Percentiles rank a stretch among this genome's conserved stretches.
phyloP scores from a whole-genome alignment of 1,140 invertebrate species.

The Cydia strobilella region DNA sequence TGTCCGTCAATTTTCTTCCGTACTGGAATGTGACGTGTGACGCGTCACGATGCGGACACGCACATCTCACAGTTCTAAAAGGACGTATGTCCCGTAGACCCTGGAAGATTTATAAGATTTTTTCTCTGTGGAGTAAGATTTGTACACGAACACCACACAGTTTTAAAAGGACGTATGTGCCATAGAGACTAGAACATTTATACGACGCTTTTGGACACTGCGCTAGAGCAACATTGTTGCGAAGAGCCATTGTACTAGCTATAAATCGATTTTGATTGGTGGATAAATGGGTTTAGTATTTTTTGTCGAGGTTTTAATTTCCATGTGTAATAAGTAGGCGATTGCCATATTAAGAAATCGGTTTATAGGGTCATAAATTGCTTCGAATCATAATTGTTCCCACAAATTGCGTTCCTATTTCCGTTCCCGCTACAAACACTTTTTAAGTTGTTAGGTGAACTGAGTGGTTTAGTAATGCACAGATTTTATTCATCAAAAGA shows the following conservation, averaged over 20 bases:
- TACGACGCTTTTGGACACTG: neutral
- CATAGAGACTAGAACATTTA: neutral
- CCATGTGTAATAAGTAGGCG: neutral
- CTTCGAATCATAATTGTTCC: no score
- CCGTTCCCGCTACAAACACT: no score
- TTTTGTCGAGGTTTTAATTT: neutral
- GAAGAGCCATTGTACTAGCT: neutral
- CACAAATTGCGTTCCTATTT: no score
- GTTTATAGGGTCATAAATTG: neutral
- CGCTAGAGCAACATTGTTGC: neutral
- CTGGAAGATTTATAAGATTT: neutral
- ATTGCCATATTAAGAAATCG: neutral
- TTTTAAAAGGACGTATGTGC: neutral
- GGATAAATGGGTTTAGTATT: neutral
- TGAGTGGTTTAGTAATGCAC: no score
- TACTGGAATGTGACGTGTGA: slow-evolving; percentile 9
- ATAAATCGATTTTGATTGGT: neutral
- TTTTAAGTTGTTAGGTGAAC: no score
- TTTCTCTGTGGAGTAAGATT: neutral
- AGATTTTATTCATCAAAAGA: no score
- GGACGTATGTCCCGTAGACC: neutral
- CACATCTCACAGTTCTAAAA: neutral
- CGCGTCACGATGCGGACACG: neutral
- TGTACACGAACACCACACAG: neutral
- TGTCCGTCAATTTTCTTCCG: neutral